Conservation (phyloP, 2,888 invertebrate genomes). For the Dasypogon diadema region DNA sequence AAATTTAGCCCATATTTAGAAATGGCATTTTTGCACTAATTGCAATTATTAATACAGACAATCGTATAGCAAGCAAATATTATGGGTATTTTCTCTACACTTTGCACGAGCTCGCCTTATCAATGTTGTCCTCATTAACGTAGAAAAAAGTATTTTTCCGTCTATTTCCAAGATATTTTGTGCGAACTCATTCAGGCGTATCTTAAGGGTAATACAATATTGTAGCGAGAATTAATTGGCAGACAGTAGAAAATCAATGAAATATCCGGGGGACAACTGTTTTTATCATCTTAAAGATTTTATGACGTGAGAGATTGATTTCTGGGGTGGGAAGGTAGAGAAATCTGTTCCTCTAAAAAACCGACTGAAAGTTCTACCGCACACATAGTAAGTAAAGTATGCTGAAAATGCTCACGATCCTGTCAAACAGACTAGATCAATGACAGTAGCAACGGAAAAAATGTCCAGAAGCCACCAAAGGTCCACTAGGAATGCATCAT, state of each 20-base stretch:
- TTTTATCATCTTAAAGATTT: background rate
- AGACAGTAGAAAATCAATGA: background rate
- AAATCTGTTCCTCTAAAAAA: background rate
- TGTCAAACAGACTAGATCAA: conserved; percentile 34
- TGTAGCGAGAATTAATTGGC: background rate
- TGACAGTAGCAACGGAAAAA: conserved; percentile 36
- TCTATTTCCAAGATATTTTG: background rate
- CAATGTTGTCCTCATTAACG: background rate
- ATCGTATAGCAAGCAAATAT: too few relatives aligned
- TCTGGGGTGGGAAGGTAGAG: background rate
- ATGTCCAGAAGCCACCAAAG: conserved; percentile 36
- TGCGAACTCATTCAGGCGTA: background rate
- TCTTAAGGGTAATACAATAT: background rate
- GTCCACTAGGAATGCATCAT: conserved; percentile 35
- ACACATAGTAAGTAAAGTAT: background rate
- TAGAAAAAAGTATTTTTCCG: too few relatives aligned
- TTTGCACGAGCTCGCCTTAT: background rate
- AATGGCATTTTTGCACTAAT: too few relatives aligned
- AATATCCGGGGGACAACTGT: too few relatives aligned
- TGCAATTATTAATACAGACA: too few relatives aligned
- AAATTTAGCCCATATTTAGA: too few relatives aligned
- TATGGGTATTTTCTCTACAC: too few relatives aligned
- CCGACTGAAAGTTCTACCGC: background rate
- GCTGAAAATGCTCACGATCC: conserved; percentile 16
- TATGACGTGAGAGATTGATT: background rate